These are phyloP conservation scores for Dendroctonus valens DNA, from an alignment of 1,140 invertebrate genomes.

Conservation along the genomic window DNA sequence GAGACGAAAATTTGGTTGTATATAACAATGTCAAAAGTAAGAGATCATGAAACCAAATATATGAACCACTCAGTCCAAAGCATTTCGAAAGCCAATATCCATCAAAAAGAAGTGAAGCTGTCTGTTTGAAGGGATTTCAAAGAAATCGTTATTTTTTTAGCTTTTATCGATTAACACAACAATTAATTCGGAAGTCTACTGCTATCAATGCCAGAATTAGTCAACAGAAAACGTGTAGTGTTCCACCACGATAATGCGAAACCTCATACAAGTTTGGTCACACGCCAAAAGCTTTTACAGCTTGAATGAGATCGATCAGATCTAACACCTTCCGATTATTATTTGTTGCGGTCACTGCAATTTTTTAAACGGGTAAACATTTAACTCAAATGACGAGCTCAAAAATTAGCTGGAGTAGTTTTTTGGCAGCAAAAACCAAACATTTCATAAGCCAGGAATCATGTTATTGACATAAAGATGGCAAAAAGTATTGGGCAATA, in stretches of 20 bases:
- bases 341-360: constrained; percentile 27
- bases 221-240: constrained; percentile 24
- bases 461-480: background rate
- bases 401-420: constrained; percentile 22
- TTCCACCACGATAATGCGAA: constrained; percentile 24
- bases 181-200: too few relatives aligned
- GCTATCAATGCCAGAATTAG: constrained; percentile 16
- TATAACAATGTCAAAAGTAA: too few relatives aligned
- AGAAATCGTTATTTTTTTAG: constrained; percentile 19
- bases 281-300: constrained; percentile 18
- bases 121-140: constrained; percentile 12
- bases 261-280: constrained; percentile 26
- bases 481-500: background rate
- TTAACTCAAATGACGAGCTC: constrained; percentile 18
- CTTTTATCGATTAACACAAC: constrained; percentile 1
- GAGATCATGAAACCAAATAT: too few relatives aligned
- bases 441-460: constrained; percentile 14
- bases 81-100: too few relatives aligned
- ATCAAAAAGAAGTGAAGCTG: constrained; percentile 1
- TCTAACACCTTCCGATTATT: constrained; percentile 23
- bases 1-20: too few relatives aligned
- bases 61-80: too few relatives aligned
- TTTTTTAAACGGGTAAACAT: constrained; percentile 22
- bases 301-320: constrained; percentile 17
- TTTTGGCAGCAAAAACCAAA: constrained; percentile 24